Evolutionary conservation across 1,140 invertebrate genomes (phyloP).

Genomic region (Nephotettix cincticeps): DNA sequence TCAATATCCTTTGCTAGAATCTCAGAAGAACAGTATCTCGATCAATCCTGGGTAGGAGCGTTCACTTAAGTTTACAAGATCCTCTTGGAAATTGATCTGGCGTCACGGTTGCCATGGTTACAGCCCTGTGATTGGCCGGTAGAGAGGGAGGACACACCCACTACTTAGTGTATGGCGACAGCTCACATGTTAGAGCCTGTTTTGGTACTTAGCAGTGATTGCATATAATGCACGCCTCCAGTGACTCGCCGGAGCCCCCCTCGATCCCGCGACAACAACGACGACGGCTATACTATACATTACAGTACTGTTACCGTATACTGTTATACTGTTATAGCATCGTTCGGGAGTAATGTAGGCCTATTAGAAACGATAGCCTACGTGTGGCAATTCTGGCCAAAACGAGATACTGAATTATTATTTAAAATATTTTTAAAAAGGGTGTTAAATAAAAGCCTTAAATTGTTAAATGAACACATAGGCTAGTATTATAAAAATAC

Average conservation of each 20-base stretch:
- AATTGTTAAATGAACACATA: no score
- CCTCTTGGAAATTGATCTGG: constrained; percentile 8
- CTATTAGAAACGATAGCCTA: no score
- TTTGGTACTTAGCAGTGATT: constrained; percentile 11
- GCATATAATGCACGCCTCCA: not conserved
- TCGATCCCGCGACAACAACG: no score
- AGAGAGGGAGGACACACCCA: not conserved
- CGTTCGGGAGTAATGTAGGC: no score
- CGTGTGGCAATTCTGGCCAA: no score
- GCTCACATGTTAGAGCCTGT: constrained; percentile 1
- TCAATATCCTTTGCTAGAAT: not conserved
- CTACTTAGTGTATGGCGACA: constrained; percentile 14
- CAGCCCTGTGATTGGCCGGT: not conserved
- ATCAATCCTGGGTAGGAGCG: constrained; percentile 6
- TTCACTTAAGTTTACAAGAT: constrained; percentile 19
- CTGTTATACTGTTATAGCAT: no score
- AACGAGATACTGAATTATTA: no score
- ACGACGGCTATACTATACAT: no score
- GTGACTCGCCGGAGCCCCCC: not conserved
- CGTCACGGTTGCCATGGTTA: constrained; percentile 2
- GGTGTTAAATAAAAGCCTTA: no score
- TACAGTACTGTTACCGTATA: no score
- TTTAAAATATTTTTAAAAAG: no score
- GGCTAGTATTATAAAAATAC: no score
- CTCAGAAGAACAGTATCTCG: constrained; percentile 5